A percentile compares a stretch with the other conserved stretches of the same genome.
Evolutionary conservation across 2,888 invertebrate species (phyloP).

Genomic region (Cotesia congregata): DNA sequence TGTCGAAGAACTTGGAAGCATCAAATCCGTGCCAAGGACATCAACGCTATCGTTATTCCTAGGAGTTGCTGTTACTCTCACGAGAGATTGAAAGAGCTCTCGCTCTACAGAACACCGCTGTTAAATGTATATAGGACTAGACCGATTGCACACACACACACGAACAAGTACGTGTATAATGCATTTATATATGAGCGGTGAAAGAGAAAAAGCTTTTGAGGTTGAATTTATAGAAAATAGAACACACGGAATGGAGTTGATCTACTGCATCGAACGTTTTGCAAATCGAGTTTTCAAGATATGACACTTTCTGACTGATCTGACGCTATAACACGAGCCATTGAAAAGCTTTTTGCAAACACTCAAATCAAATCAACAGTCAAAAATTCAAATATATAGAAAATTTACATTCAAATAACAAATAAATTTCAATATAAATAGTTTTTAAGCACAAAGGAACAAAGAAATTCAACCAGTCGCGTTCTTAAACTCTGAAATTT

Average conservation of each 20-base stretch:
- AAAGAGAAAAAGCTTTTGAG: neutral
- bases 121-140: conserved; percentile 15
- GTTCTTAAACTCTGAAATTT: too few species aligned
- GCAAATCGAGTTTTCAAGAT: conserved; percentile 3
- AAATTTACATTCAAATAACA: neutral
- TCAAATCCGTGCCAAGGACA: conserved; percentile 39
- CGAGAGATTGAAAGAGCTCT: neutral
- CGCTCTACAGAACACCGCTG: neutral
- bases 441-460: too few species aligned
- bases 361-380: neutral
- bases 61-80: conserved; percentile 1
- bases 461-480: too few species aligned
- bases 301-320: conserved; percentile 10
- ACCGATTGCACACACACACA: neutral
- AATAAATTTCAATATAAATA: neutral
- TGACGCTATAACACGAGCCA: neutral
- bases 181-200: neutral
- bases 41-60: conserved; percentile 35
- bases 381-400: neutral
- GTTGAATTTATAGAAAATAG: neutral
- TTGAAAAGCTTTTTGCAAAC: neutral
- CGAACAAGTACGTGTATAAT: neutral
- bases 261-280: conserved; percentile 12
- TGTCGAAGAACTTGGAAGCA: conserved; percentile 40
- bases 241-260: neutral